Evolutionary conservation across 64 coral and sea anemone species (phyloP).

Genomic region (Acropora tenuis): DNA sequence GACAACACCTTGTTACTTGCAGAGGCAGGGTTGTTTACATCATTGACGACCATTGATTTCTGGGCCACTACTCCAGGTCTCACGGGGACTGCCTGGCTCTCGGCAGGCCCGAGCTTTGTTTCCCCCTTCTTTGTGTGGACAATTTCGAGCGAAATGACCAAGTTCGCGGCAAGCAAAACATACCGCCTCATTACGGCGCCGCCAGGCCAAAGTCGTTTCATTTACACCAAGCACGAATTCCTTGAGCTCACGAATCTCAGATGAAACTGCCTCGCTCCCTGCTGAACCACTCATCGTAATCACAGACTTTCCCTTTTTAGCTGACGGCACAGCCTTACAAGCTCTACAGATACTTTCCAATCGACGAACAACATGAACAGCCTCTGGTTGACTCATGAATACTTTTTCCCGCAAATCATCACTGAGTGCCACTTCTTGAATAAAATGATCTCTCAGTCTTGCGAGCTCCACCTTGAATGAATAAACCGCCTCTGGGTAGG

Average conservation of each 20-base stretch:
- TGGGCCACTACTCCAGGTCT: neutral
- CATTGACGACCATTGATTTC: neutral
- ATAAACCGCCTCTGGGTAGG: too few species aligned
- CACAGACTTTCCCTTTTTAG: constrained; percentile 12
- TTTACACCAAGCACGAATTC: too few species aligned
- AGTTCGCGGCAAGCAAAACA: neutral
- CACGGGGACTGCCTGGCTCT: constrained; percentile 28
- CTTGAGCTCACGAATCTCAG: neutral
- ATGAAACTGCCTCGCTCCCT: neutral
- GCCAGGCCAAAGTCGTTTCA: neutral
- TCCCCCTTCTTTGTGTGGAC: neutral
- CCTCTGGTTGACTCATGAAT: too few species aligned
- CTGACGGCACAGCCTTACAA: neutral
- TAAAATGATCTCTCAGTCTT: too few species aligned
- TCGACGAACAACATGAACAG: neutral
- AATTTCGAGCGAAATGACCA: constrained; percentile 23
- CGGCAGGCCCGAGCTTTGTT: constrained; percentile 18
- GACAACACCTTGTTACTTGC: constrained; percentile 9
- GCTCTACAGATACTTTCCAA: constrained; percentile 15
- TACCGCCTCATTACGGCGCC: too few species aligned
- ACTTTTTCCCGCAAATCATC: too few species aligned
- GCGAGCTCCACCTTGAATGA: too few species aligned
- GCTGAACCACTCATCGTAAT: constrained; percentile 11
- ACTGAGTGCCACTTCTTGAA: too few species aligned
- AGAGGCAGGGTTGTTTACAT: neutral